Conservation (phyloP, 30 jellyfish, hydroid and myxozoan species). For the Catostylus mosaicus region DNA sequence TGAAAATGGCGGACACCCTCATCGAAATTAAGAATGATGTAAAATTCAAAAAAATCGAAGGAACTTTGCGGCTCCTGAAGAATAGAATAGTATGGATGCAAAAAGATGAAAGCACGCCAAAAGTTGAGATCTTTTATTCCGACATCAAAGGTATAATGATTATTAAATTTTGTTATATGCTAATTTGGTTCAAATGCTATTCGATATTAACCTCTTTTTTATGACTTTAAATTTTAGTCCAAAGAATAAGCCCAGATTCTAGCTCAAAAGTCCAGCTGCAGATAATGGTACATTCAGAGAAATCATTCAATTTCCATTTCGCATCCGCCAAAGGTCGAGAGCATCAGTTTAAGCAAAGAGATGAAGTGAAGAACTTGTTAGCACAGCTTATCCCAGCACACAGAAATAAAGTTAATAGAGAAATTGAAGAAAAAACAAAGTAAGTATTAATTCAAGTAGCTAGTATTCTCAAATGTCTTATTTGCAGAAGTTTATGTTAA, state of each 20-base stretch:
- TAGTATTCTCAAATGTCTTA: neutral
- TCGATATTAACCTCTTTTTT: neutral
- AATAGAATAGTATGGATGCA: conserved; percentile 74
- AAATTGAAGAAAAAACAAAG: conserved; percentile 94
- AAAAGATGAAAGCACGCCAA: conserved; percentile 32
- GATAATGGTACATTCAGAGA: conserved; percentile 83
- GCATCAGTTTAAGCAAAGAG: conserved; percentile 80
- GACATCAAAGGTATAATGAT: conserved; percentile 83
- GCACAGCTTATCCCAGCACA: conserved; percentile 98
- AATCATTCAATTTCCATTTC: conserved; percentile 87
- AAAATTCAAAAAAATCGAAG: conserved; percentile 82
- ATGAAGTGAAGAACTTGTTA: conserved; percentile 82
- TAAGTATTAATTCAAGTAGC: conserved; percentile 4
- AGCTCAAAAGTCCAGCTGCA: conserved; percentile 98
- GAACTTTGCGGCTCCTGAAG: conserved; percentile 66
- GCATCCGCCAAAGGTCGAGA: conserved; percentile 88
- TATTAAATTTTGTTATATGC: neutral
- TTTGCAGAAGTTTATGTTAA: no score
- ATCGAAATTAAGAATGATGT: conserved; percentile 59
- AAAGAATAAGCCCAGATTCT: conserved; percentile 97
- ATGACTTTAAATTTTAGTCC: conserved; percentile 57
- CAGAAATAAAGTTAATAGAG: conserved; percentile 88
- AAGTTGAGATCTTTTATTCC: conserved; percentile 74
- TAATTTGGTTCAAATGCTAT: neutral
- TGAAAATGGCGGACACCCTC: conserved; percentile 74